Evolutionary conservation across 2,797 vertebrate species (phyloP).

Genomic region (Selene dorsalis): DNA sequence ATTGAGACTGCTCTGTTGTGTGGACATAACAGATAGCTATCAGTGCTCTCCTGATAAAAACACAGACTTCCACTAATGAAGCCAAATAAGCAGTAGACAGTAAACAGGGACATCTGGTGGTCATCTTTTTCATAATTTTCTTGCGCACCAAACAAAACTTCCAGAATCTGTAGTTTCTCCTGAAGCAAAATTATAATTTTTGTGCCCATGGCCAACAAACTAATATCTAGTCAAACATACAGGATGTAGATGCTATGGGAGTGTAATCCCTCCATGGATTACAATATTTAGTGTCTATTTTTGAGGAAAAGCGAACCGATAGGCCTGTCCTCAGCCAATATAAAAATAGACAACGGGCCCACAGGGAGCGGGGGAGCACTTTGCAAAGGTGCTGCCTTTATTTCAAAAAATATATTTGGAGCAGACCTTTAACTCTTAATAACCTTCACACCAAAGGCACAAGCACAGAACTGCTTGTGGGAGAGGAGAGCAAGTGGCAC

Average conservation of each 20-base stretch:
- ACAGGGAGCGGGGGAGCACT: not conserved
- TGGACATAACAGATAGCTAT: not conserved
- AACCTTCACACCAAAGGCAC: conserved; percentile 43
- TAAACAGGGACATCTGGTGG: conserved; percentile 57
- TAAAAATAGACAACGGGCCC: conserved; percentile 31
- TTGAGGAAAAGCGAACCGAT: conserved; percentile 28
- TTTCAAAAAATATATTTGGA: conserved; percentile 38
- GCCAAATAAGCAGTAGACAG: not conserved
- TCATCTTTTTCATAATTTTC: not conserved
- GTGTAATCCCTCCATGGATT: not conserved
- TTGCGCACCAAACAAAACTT: not conserved
- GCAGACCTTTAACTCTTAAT: conserved; percentile 36
- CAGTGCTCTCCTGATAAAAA: too few species aligned
- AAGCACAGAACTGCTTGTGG: conserved; percentile 17
- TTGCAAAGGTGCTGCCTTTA: conserved; percentile 44
- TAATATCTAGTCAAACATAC: not conserved
- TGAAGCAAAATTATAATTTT: not conserved
- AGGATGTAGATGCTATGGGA: not conserved
- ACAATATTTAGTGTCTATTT: not conserved
- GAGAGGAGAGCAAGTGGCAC: conserved; percentile 26
- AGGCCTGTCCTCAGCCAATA: conserved; percentile 10
- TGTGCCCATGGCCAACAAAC: not conserved
- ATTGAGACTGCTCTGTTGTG: not conserved
- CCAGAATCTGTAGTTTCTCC: not conserved
- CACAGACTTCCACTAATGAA: not conserved